Conservation (phyloP, 2,113 vertebrate genomes). For the Macroglossus sobrinus region DNA sequence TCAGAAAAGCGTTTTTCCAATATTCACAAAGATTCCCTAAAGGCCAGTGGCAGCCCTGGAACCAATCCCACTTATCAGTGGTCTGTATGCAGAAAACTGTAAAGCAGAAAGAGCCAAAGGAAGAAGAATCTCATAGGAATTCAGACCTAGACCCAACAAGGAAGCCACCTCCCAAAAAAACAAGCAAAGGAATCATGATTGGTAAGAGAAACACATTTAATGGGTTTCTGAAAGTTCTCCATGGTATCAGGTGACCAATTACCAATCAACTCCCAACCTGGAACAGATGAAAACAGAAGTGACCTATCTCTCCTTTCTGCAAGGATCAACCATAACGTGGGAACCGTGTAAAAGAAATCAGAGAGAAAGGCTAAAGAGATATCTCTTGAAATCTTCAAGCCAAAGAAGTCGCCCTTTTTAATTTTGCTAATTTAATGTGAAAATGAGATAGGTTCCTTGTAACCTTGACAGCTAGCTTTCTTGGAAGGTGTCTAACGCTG, state of each 20-base stretch:
- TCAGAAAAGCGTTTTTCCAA: neutral
- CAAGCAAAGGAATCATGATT: neutral
- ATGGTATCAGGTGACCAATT: neutral
- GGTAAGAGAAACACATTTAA: neutral
- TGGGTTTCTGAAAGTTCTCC: neutral
- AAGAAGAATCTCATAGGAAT: neutral
- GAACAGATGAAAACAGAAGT: neutral
- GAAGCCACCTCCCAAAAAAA: neutral
- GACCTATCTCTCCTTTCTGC: neutral
- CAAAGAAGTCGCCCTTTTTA: neutral
- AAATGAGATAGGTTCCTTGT: slow-evolving; percentile 19
- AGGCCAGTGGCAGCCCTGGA: neutral
- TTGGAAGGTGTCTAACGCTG: slow-evolving; percentile 53
- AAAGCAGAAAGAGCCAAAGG: neutral
- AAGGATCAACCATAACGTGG: neutral
- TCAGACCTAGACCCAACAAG: neutral
- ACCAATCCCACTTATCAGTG: neutral
- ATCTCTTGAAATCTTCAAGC: neutral
- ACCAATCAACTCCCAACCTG: neutral
- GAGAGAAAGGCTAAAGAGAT: neutral
- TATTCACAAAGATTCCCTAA: neutral
- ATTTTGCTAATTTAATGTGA: slow-evolving; percentile 54
- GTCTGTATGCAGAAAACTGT: neutral
- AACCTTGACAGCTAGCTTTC: slow-evolving; percentile 59
- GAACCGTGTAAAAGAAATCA: neutral